phyloP scores from a whole-genome alignment of 2,888 invertebrate species.

The Napeogenes sylphis region DNA sequence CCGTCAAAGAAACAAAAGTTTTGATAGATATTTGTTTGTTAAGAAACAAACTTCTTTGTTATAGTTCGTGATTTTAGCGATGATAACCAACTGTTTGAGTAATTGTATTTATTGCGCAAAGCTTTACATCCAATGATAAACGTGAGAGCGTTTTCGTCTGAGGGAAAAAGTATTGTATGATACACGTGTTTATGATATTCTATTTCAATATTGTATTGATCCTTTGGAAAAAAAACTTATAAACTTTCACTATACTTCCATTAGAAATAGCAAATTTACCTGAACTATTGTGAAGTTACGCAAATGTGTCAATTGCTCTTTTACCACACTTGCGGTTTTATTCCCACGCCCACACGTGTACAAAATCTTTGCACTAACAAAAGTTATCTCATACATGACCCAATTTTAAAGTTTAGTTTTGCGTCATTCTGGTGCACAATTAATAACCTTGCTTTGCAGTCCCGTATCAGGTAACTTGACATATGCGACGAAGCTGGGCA shows the following conservation, averaged over 20 bases:
- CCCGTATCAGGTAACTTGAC: conserved; percentile 64
- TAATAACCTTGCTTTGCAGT: conserved; percentile 59
- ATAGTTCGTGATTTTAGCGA: conserved; percentile 5
- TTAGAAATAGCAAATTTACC: conserved; percentile 29
- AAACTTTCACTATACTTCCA: conserved; percentile 24
- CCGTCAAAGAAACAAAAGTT: too few species aligned
- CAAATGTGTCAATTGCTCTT: conserved; percentile 49
- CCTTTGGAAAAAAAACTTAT: conserved; percentile 12
- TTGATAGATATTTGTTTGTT: neutral
- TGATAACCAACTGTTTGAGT: conserved; percentile 15
- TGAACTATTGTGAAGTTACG: conserved; percentile 43
- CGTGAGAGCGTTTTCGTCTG: conserved; percentile 22
- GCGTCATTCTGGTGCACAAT: conserved; percentile 49
- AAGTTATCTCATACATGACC: conserved; percentile 15
- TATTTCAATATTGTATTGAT: conserved; percentile 11
- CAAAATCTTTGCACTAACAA: conserved; percentile 36
- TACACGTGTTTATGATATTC: conserved; percentile 22
- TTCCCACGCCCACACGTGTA: conserved; percentile 71
- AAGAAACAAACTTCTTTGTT: neutral
- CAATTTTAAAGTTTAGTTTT: conserved; percentile 43
- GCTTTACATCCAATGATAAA: conserved; percentile 21
- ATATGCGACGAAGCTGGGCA: conserved; percentile 64
- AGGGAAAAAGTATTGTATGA: conserved; percentile 14
- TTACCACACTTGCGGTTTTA: conserved; percentile 39
- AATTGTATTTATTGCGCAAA: conserved; percentile 16